These are phyloP conservation scores for Heterotilapia buettikoferi DNA, from an alignment of 2,113 vertebrate species.

Conservation along the genomic window DNA sequence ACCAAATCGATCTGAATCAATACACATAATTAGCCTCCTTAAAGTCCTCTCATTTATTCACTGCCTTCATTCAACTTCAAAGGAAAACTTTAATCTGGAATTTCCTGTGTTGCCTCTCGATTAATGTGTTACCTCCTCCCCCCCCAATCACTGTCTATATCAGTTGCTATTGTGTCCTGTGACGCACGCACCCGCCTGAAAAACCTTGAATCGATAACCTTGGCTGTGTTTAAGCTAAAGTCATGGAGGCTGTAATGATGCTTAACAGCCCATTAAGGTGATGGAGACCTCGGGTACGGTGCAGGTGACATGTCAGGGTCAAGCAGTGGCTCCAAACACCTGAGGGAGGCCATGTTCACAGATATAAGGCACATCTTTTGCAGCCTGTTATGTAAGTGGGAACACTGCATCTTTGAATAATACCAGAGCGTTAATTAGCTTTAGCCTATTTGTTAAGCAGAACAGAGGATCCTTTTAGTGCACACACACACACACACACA, in stretches of 20 bases:
- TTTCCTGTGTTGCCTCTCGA: background rate
- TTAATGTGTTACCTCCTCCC: background rate
- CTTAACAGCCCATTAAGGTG: constrained; percentile 56
- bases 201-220: constrained; percentile 51
- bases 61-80: background rate
- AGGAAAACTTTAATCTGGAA: background rate
- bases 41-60: background rate
- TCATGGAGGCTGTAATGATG: constrained; percentile 31
- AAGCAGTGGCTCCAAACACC: background rate
- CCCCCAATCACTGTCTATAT: background rate
- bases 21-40: constrained; percentile 36
- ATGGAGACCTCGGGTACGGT: constrained; percentile 27
- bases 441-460: background rate
- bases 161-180: constrained; percentile 3
- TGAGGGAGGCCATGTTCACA: background rate
- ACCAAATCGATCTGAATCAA: constrained; percentile 46
- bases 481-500: background rate
- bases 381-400: background rate
- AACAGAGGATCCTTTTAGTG: background rate
- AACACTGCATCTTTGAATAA: background rate
- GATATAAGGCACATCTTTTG: background rate
- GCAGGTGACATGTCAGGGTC: constrained; percentile 11
- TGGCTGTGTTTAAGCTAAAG: constrained; percentile 45
- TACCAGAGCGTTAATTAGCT: background rate
- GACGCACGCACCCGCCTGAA: background rate